These are phyloP conservation scores for Elephas maximus DNA, from an alignment of 2,113 vertebrate genomes.

Conservation along the genomic window DNA sequence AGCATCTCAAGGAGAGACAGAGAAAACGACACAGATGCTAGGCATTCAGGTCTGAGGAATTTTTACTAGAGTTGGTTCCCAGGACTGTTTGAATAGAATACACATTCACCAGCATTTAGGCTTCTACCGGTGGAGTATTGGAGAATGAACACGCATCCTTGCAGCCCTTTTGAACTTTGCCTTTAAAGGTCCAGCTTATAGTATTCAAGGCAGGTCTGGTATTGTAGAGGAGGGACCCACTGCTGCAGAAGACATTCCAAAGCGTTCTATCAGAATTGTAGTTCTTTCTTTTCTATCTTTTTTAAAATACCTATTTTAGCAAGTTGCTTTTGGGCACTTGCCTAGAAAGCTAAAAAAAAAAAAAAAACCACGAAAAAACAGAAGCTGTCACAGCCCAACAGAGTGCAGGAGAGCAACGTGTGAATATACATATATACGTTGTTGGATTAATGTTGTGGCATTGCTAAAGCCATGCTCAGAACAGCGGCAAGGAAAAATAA, in stretches of 20 bases:
- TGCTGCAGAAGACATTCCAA: background rate
- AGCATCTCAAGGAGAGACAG: background rate
- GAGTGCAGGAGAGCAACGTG: background rate
- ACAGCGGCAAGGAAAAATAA: background rate
- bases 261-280: background rate
- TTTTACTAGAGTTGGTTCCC: background rate
- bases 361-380: background rate
- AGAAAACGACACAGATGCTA: background rate
- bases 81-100: background rate
- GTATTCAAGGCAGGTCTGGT: background rate
- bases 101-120: background rate
- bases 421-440: background rate
- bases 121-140: too few species aligned
- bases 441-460: background rate
- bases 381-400: slow-evolving; percentile 10
- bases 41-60: background rate
- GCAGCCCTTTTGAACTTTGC: fast-evolving
- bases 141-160: background rate
- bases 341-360: slow-evolving; percentile 50
- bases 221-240: background rate
- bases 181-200: background rate
- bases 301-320: slow-evolving; percentile 32
- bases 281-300: background rate
- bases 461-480: background rate
- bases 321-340: slow-evolving; percentile 26